Evolutionary conservation across 2,797 vertebrate species (phyloP), one percentile per base, ranked within the genome.

Genomic region (Halcyon smyrnensis): DNA sequence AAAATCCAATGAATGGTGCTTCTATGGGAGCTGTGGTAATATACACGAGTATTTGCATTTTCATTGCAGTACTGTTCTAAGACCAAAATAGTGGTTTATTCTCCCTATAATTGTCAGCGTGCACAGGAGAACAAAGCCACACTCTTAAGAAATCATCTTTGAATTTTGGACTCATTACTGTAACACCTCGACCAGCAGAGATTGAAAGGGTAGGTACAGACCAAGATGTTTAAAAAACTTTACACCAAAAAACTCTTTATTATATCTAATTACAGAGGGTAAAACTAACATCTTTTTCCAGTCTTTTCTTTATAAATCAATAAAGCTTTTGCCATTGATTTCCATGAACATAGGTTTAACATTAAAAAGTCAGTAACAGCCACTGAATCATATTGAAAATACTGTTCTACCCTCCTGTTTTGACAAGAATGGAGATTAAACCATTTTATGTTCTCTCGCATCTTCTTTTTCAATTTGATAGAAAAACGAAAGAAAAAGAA

Each of bases 1-100:
- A 84, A 73, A 20, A 6, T 3, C 37, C 39, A 32, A 2, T 80
- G 78, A 87, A 75, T 15, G 45, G 41, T 62, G 69, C 79, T 78
- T 88, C 82, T 81, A 75, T 32, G 57, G 81, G 51, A 92, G 64
- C 82, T 90, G 45, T 24, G 65, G 56, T 77, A 87, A 78, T 34
- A 74, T 17, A 79, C 32, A 50, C 32, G 69, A 83, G 43, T 79
- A 93, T 90, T 89, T 89, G 51, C 57, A 78, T 87, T 87, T 77
- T 95, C 76, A 83, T 70, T 74, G 56, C 48, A 53, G 48, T 68
- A 87, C 68, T 89, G 75, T 85, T 70, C 65, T 77, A 87, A 89
- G 56, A 63, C 27, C 41, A 63, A 82, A 73, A 67, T 87, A 83
- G 34, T 60, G 37, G 74, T 93, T 89, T 87, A 48, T 60, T 51